Evolutionary conservation across 2,113 vertebrate genomes (phyloP), one percentile per base, ranked within the genome.

Genomic region (Rhineura floridana): DNA sequence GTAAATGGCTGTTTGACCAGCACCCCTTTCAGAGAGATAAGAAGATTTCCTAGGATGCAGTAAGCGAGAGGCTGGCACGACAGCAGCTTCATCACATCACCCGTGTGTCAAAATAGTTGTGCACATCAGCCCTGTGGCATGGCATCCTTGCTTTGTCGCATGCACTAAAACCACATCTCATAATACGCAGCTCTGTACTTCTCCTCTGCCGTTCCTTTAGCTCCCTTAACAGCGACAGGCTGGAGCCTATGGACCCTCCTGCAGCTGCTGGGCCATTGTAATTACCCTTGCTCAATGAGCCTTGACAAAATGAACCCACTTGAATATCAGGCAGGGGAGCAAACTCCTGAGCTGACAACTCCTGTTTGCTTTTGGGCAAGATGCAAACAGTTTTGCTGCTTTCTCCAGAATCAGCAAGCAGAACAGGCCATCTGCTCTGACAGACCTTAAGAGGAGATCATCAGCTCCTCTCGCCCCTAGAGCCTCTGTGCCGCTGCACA

Each of bases 361-460:
- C 70, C 7, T 46, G 62, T 82, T 86, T 83, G 84, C 70, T 70
- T 86, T 90, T n/a, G 84, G 79, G 59, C 70, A 90, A 86, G 84
- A n/a, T 62, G 11, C 59, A 36, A 82, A 46, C 72, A 36, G 6
- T 67, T 67, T 65, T 55, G 7, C 48, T 19, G 79, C 55, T 69
- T 78, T 78, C 80, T 87, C 62, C 39, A 78, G 80, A 83, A 87
- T 77, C 84, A 83, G 48, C 39, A 17, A 90, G 72, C 84, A 83
- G 84, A 90, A 78, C 84, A 83, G 72, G 73, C 84, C 84, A 90
- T 83, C 84, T 87, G 89, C 62, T 76, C 62, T 48, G 72, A 83
- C 62, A 78, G 72, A 86, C 80, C 72, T 83, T 76, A 83, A 70
- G 33, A n/a, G 84, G 70, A 65, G 79, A 83, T 69, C 88, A 86